phyloP scores from a whole-genome alignment of 2,113 vertebrate species.

The Pedetes capensis region DNA sequence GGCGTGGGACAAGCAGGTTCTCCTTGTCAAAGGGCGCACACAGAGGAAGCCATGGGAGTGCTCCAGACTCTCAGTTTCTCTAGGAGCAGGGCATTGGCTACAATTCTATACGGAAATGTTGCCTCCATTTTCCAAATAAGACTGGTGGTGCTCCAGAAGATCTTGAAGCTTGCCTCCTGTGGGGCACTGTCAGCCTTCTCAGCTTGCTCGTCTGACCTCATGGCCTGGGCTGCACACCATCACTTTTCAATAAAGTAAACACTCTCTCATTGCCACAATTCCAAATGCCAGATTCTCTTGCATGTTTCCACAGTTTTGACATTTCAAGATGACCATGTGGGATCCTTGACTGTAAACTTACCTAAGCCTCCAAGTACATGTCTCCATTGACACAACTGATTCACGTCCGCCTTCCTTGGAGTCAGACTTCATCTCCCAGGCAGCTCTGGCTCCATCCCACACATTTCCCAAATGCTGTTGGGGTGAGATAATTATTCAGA shows the following conservation, averaged over 20 bases:
- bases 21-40: neutral
- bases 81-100: neutral
- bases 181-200: too few relatives aligned
- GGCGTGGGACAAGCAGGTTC: neutral
- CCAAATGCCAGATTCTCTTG: neutral
- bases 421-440: neutral
- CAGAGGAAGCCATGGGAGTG: neutral
- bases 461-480: neutral
- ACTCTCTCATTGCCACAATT: neutral
- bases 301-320: neutral
- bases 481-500: neutral
- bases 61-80: too few relatives aligned
- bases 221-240: neutral
- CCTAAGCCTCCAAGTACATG: neutral
- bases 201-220: neutral
- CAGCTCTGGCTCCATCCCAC: neutral
- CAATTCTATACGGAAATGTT: too few relatives aligned
- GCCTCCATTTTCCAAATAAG: neutral
- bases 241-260: neutral
- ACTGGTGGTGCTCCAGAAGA: neutral
- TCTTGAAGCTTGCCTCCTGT: neutral
- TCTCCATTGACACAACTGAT: neutral
- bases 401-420: neutral
- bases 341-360: neutral
- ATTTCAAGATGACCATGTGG: neutral